These are phyloP conservation scores for Hydrophis major DNA, from an alignment of 2,797 vertebrate species.

Conservation along the genomic window DNA sequence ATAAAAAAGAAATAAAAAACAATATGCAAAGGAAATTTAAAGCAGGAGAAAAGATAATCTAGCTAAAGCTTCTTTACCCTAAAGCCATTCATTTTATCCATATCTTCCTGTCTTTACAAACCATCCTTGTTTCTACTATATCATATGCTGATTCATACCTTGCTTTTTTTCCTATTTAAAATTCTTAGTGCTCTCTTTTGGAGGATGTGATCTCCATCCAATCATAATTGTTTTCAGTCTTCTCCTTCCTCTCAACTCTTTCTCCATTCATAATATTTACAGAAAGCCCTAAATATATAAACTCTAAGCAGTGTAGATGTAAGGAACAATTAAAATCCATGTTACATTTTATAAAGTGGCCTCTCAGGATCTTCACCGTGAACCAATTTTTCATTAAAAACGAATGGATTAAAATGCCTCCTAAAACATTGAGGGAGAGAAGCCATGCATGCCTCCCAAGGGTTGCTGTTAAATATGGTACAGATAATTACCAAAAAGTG, in stretches of 20 bases:
- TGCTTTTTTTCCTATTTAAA: background rate
- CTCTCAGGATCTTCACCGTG: background rate
- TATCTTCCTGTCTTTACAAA: background rate
- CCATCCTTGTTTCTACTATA: background rate
- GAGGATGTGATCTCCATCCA: background rate
- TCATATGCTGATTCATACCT: background rate
- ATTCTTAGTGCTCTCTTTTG: background rate
- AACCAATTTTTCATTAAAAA: background rate
- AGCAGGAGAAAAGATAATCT: background rate
- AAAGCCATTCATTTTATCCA: background rate
- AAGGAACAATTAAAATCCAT: background rate
- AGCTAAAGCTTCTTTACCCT: background rate
- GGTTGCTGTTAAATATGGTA: background rate
- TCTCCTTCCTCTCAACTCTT: background rate
- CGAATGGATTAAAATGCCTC: background rate
- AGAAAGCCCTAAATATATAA: background rate
- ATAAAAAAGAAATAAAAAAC: background rate
- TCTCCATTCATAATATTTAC: background rate
- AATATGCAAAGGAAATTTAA: background rate
- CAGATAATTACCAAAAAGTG: background rate
- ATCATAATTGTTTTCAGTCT: background rate
- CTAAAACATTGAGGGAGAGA: background rate
- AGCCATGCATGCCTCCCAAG: background rate
- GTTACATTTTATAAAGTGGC: background rate
- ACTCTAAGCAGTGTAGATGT: background rate